A percentile compares a stretch with the other conserved stretches of the same genome.
Conservation (phyloP, 2,113 vertebrate genomes). For the Trichechus manatus region DNA sequence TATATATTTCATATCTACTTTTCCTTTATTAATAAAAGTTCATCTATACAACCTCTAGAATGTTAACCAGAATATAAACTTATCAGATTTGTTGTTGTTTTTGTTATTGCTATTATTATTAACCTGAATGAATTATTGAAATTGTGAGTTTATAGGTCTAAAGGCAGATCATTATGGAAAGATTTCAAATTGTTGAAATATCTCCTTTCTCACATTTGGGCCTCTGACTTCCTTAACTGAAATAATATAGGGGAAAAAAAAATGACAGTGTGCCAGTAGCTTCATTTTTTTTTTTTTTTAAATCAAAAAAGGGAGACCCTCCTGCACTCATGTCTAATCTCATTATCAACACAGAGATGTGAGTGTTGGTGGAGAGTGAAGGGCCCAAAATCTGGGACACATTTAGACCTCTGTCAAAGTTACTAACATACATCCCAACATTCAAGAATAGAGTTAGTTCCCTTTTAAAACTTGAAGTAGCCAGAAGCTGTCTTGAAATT, state of each 20-base stretch:
- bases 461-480: background rate
- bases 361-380: background rate
- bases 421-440: background rate
- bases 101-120: background rate
- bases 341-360: background rate
- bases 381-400: background rate
- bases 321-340: background rate
- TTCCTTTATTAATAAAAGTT: background rate
- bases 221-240: conserved; percentile 14
- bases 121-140: background rate
- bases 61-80: background rate
- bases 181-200: background rate
- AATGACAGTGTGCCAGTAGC: background rate
- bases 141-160: background rate
- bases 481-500: background rate
- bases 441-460: background rate
- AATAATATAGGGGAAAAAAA: conserved; percentile 34
- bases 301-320: background rate
- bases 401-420: background rate
- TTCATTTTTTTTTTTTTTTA: conserved; percentile 26
- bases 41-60: background rate
- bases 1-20: background rate
- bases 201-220: background rate
- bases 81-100: background rate
- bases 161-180: conserved; percentile 27